phyloP scores from a whole-genome alignment of 2,797 vertebrate species.

The Lemur catta region DNA sequence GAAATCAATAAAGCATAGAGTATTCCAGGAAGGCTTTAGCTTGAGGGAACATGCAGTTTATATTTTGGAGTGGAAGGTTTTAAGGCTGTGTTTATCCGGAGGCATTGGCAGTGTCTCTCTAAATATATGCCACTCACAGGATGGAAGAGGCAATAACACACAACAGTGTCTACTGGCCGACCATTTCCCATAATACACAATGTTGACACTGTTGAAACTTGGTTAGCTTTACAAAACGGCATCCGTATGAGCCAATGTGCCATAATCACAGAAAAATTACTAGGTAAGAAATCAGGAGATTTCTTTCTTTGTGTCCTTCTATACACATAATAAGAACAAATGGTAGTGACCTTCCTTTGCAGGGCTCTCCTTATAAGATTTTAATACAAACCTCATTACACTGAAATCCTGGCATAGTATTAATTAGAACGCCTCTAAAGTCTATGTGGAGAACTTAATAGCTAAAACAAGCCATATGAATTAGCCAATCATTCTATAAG shows the following conservation, averaged over 20 bases:
- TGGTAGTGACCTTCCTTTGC: constrained; percentile 76
- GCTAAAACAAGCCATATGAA: constrained; percentile 81
- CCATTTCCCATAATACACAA: neutral
- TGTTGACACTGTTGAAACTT: neutral
- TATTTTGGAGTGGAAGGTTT: constrained; percentile 52
- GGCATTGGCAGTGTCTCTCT: constrained; percentile 27
- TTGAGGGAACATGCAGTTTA: constrained; percentile 32
- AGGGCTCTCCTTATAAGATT: constrained; percentile 74
- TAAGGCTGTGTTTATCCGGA: constrained; percentile 57
- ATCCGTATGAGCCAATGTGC: neutral
- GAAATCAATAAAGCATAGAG: constrained; percentile 55
- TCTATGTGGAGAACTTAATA: constrained; percentile 76
- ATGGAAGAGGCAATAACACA: neutral
- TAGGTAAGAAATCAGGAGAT: constrained; percentile 2
- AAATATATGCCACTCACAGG: constrained; percentile 37
- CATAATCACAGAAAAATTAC: neutral
- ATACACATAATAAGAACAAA: constrained; percentile 80
- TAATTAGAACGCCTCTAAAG: constrained; percentile 81
- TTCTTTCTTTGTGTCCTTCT: constrained; percentile 67
- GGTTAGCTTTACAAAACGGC: neutral
- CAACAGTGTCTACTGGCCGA: neutral
- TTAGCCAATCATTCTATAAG: constrained; percentile 77
- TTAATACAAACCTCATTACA: constrained; percentile 84
- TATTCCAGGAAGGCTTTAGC: constrained; percentile 56
- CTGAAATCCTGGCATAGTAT: constrained; percentile 75